Evolutionary conservation across 2,797 vertebrate species (phyloP).

Genomic region (Eutrigla gurnardus): DNA sequence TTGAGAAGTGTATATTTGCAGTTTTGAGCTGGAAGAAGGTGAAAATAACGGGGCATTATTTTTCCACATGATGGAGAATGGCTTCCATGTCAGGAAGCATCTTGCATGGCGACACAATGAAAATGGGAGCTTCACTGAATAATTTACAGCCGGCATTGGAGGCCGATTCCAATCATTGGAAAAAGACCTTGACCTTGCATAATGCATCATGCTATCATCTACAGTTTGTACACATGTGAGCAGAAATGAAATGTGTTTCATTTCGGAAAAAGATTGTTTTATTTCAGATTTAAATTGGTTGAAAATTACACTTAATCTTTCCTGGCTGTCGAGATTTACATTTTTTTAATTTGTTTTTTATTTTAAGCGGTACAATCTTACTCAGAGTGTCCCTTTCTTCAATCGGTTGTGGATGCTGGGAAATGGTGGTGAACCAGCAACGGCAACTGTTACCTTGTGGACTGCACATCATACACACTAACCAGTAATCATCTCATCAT

Average conservation of each 20-base stretch:
- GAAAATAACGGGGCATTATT: conserved; percentile 2
- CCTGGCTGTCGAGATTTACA: neutral
- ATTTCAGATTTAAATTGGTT: neutral
- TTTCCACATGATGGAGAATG: conserved; percentile 12
- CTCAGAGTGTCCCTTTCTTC: neutral
- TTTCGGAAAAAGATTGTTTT: neutral
- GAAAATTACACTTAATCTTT: neutral
- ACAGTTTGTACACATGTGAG: neutral
- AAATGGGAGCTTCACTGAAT: conserved; percentile 39
- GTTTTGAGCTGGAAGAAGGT: conserved; percentile 5
- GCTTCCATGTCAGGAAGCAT: conserved; percentile 15
- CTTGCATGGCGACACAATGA: conserved; percentile 7
- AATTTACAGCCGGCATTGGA: conserved; percentile 46
- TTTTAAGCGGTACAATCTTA: neutral
- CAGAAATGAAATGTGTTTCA: neutral
- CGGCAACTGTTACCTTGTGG: neutral
- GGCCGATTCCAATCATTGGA: conserved; percentile 22
- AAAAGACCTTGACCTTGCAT: conserved; percentile 25
- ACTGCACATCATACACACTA: conserved; percentile 1
- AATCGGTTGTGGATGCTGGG: neutral
- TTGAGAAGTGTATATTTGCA: conserved; percentile 22
- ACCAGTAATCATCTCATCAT: conserved; percentile 28
- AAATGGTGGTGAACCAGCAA: conserved; percentile 4
- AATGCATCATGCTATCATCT: neutral
- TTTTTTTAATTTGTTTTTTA: neutral